These are phyloP conservation scores for Glyptemys insculpta DNA, from an alignment of 2,797 vertebrate genomes.

Conservation along the genomic window DNA sequence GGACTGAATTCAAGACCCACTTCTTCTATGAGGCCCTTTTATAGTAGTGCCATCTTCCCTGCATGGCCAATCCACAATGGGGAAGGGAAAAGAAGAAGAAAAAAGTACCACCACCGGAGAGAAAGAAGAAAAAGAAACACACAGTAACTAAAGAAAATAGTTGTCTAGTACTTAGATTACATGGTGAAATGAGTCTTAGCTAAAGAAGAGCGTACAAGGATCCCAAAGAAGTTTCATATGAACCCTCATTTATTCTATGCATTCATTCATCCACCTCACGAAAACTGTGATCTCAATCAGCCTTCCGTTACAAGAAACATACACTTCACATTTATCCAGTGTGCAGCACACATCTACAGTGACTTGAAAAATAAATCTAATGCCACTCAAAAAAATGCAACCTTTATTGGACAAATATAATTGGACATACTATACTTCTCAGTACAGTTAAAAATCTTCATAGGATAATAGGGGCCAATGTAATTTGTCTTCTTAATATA, in stretches of 20 bases:
- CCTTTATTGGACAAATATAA: background rate
- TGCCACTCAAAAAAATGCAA: background rate
- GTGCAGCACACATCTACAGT: background rate
- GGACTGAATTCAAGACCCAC: background rate
- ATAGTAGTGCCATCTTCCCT: background rate
- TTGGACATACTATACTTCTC: background rate
- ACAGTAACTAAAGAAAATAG: background rate
- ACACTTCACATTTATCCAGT: background rate
- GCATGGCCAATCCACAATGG: background rate
- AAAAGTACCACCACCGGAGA: background rate
- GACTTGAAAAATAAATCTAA: background rate
- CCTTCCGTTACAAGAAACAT: background rate
- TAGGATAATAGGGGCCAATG: background rate
- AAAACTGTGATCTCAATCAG: background rate
- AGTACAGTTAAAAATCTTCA: background rate
- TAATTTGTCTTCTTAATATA: fast-evolving
- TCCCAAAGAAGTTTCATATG: background rate
- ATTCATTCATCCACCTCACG: background rate
- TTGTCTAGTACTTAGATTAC: background rate
- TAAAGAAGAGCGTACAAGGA: background rate
- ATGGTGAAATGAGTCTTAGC: background rate
- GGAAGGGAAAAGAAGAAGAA: background rate
- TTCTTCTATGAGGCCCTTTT: background rate
- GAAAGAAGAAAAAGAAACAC: background rate
- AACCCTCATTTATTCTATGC: background rate